A percentile compares a stretch with the other conserved stretches of the same genome.
These are phyloP conservation scores for Minunthozetes semirufus DNA, from an alignment of 2,888 invertebrate genomes.

Conservation along the genomic window DNA sequence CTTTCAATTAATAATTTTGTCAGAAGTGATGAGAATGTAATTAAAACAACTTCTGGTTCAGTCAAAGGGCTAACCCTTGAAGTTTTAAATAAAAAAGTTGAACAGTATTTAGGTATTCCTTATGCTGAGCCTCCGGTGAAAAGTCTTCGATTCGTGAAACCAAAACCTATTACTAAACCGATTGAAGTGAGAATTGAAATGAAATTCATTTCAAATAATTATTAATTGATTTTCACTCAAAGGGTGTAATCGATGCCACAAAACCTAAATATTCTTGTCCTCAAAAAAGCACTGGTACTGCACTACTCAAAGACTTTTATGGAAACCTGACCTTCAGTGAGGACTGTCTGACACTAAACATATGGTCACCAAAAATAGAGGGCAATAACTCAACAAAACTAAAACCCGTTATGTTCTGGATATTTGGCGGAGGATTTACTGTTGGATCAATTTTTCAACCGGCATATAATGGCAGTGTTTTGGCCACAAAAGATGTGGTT, in stretches of 20 bases:
- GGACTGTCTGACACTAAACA: constrained; percentile 7
- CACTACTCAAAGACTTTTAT: too few relatives aligned
- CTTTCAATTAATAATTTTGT: too few relatives aligned
- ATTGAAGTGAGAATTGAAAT: background rate
- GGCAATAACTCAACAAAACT: background rate
- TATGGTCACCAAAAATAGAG: background rate
- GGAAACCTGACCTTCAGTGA: background rate
- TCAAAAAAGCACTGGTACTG: background rate
- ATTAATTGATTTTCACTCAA: background rate
- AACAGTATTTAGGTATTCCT: background rate
- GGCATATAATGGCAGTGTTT: background rate
- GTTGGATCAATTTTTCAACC: background rate
- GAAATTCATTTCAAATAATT: background rate
- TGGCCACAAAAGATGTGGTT: constrained; percentile 8
- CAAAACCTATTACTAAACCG: background rate
- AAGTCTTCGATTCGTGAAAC: background rate
- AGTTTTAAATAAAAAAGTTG: background rate
- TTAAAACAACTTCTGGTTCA: background rate
- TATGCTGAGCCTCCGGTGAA: background rate
- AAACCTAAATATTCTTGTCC: background rate
- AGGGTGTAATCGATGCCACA: constrained; percentile 15
- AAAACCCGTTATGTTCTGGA: constrained; percentile 17
- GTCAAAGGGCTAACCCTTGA: background rate
- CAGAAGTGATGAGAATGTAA: too few relatives aligned
- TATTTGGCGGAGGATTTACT: background rate